These are phyloP conservation scores for Scaptodrosophila lebanonensis DNA, from an alignment of 1,140 invertebrate genomes.

Conservation along the genomic window DNA sequence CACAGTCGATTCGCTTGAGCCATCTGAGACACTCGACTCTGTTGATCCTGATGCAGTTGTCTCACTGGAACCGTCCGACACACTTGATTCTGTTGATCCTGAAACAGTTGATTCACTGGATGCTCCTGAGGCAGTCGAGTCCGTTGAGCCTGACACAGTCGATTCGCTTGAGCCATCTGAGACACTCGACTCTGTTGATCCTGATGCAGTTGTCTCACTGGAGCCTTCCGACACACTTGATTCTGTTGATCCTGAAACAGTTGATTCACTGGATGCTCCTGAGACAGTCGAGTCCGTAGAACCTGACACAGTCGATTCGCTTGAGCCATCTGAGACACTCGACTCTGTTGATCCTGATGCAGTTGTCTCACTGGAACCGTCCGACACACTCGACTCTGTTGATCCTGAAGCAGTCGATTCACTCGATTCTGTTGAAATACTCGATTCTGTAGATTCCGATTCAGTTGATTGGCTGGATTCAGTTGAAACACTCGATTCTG, in stretches of 20 bases:
- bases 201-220: no score
- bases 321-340: no score
- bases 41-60: conserved; percentile 37
- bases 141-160: neutral
- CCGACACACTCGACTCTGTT: conserved; percentile 15
- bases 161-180: no score
- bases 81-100: conserved; percentile 30
- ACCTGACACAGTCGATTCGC: conserved; percentile 19
- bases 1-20: conserved; percentile 11
- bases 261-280: no score
- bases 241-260: conserved; percentile 28
- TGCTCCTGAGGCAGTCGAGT: conserved; percentile 31
- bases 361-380: no score
- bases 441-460: conserved; percentile 14
- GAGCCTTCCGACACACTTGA: no score
- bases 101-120: conserved; percentile 34
- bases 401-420: conserved; percentile 12
- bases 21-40: conserved; percentile 25
- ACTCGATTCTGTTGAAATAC: conserved; percentile 11
- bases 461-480: conserved; percentile 10
- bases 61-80: conserved; percentile 29
- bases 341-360: conserved; percentile 30
- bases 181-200: conserved; percentile 29
- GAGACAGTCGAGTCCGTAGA: no score
- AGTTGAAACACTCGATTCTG: no score